phyloP scores from a whole-genome alignment of 2,797 vertebrate genomes.

The Garrulus glandarius region DNA sequence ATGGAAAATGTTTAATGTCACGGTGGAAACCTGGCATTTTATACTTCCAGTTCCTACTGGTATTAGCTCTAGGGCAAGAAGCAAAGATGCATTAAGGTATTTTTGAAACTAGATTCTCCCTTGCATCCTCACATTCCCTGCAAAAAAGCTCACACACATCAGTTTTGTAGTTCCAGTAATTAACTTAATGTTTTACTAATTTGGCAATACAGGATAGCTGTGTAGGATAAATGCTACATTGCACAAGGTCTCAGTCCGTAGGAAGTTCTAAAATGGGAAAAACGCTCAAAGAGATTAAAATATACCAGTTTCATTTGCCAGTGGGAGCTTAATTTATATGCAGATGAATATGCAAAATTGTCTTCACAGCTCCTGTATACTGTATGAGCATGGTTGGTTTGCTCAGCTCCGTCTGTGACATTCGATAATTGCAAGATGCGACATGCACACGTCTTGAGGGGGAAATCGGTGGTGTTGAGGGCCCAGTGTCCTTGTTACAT shows the following conservation, averaged over 20 bases:
- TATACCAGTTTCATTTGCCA: neutral
- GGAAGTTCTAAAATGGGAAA: neutral
- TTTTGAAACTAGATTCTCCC: neutral
- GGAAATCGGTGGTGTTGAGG: neutral
- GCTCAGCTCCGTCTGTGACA: neutral
- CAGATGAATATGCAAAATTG: neutral
- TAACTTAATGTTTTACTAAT: neutral
- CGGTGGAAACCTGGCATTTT: neutral
- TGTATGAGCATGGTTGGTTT: neutral
- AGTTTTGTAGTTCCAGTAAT: neutral
- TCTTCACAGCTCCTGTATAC: neutral
- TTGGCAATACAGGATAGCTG: neutral
- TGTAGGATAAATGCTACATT: neutral
- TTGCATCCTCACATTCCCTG: neutral
- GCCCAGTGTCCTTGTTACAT: neutral
- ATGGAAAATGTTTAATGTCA: neutral
- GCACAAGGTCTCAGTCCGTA: neutral
- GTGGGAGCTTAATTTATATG: neutral
- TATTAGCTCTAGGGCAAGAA: neutral
- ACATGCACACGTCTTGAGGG: accelerated
- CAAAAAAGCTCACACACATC: neutral
- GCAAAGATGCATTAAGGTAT: neutral
- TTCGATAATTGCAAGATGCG: accelerated
- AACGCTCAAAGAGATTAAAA: neutral
- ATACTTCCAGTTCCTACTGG: neutral